These are phyloP conservation scores for Neoascia interrupta DNA, from an alignment of 2,888 invertebrate genomes.

Conservation along the genomic window DNA sequence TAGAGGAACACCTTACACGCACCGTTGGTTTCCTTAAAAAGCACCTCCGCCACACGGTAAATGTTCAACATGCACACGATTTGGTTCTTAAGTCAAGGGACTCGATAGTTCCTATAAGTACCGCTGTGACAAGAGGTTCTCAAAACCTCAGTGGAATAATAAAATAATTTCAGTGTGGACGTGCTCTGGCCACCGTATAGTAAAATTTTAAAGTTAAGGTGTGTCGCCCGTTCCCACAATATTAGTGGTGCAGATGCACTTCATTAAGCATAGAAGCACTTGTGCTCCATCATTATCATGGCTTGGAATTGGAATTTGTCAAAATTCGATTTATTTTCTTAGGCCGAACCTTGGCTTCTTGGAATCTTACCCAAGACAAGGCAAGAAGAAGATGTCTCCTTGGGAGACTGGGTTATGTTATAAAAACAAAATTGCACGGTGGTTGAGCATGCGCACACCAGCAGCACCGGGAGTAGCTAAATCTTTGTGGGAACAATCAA, in stretches of 20 bases:
- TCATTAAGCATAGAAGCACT: slow-evolving; percentile 60
- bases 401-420: background rate
- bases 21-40: slow-evolving; percentile 41
- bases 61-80: slow-evolving; percentile 33
- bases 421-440: slow-evolving; percentile 51
- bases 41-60: slow-evolving; percentile 6
- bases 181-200: slow-evolving; percentile 25
- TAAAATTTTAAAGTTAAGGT: slow-evolving; percentile 24
- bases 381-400: slow-evolving; percentile 40
- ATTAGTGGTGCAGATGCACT: slow-evolving; percentile 60
- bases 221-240: slow-evolving; percentile 62
- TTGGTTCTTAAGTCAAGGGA: background rate
- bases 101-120: no score
- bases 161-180: slow-evolving; percentile 48
- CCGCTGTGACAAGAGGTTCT: slow-evolving; percentile 44
- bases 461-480: no score
- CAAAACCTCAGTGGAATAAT: slow-evolving; percentile 57
- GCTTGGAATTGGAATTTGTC: slow-evolving; percentile 64
- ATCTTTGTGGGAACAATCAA: slow-evolving; percentile 60
- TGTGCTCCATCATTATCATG: slow-evolving; percentile 40
- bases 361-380: background rate
- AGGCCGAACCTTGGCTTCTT: slow-evolving; percentile 40
- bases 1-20: slow-evolving; percentile 41
- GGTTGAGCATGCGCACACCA: slow-evolving; percentile 46
- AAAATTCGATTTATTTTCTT: slow-evolving; percentile 59